Percentiles rank a stretch among this genome's conserved stretches.
phyloP scores from a whole-genome alignment of 2,113 vertebrate species.

The Maccullochella peelii region DNA sequence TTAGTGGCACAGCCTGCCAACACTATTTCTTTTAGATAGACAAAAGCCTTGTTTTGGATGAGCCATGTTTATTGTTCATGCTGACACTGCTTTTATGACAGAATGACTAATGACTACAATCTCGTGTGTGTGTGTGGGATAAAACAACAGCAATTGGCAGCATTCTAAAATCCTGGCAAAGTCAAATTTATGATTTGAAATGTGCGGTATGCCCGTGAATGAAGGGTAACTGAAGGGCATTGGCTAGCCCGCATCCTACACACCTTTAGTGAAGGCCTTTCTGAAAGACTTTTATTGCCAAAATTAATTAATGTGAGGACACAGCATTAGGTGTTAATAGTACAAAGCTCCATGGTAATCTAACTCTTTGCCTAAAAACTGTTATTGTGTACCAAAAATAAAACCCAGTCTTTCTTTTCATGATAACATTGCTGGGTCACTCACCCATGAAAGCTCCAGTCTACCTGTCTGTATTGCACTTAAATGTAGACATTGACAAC shows the following conservation, averaged over 20 bases:
- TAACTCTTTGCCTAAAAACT: not conserved
- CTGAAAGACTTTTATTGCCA: conserved; percentile 14
- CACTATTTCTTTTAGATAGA: conserved; percentile 65
- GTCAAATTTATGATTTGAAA: conserved; percentile 54
- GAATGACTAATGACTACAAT: conserved; percentile 70
- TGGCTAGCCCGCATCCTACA: not conserved
- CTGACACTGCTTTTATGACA: conserved; percentile 77
- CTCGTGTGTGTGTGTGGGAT: conserved; percentile 7
- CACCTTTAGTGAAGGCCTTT: conserved; percentile 22
- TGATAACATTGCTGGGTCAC: not conserved
- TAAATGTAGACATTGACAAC: not conserved
- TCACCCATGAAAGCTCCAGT: not conserved
- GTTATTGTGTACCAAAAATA: not conserved
- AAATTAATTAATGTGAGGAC: not conserved
- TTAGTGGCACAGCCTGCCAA: conserved; percentile 67
- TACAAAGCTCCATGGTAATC: not conserved
- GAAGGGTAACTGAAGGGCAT: conserved; percentile 39
- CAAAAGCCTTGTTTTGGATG: conserved; percentile 75
- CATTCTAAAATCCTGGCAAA: conserved; percentile 35
- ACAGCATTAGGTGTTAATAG: not conserved
- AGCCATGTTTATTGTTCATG: conserved; percentile 71
- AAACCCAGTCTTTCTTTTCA: not conserved
- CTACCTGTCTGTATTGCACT: not conserved
- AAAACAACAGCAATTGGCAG: conserved; percentile 52
- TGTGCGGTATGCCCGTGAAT: conserved; percentile 24